These are phyloP conservation scores for Percopsis transmontana DNA, from an alignment of 2,113 vertebrate species.

Conservation along the genomic window DNA sequence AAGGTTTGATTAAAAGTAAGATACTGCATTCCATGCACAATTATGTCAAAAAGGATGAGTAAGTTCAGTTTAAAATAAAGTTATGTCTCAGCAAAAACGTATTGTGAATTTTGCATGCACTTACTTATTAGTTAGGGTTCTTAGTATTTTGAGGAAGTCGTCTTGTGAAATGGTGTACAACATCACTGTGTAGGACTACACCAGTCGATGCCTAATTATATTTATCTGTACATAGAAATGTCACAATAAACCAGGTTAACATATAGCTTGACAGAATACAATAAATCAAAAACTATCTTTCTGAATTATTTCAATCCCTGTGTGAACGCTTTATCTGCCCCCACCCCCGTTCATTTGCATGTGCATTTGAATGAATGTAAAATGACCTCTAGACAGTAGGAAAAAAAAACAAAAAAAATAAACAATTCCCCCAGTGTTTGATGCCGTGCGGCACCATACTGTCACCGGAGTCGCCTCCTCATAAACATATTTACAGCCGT, in stretches of 20 bases:
- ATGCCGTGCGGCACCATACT: constrained; percentile 67
- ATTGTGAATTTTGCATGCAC: not conserved
- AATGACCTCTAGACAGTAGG: constrained; percentile 25
- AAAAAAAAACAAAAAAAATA: constrained; percentile 12
- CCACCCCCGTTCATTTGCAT: constrained; percentile 4
- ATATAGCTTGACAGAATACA: not conserved
- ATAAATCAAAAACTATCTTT: not conserved
- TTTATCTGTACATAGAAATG: constrained; percentile 18
- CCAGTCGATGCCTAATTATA: not conserved
- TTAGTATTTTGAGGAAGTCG: too few relatives aligned
- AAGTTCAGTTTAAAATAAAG: not conserved
- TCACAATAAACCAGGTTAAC: not conserved
- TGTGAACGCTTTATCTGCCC: constrained; percentile 17
- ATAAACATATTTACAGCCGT: constrained; percentile 71
- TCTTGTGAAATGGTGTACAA: too few relatives aligned
- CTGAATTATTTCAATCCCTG: constrained; percentile 19
- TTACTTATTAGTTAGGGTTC: not conserved
- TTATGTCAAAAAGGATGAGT: not conserved
- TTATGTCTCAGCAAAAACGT: not conserved
- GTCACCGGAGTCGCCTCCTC: constrained; percentile 60
- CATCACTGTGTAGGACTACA: too few relatives aligned
- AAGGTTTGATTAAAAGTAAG: constrained; percentile 16
- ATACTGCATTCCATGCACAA: not conserved
- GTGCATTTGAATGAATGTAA: constrained; percentile 36
- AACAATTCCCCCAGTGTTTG: constrained; percentile 31